Conservation (phyloP, 1,140 invertebrate species). For the Solenopsis fugax region DNA sequence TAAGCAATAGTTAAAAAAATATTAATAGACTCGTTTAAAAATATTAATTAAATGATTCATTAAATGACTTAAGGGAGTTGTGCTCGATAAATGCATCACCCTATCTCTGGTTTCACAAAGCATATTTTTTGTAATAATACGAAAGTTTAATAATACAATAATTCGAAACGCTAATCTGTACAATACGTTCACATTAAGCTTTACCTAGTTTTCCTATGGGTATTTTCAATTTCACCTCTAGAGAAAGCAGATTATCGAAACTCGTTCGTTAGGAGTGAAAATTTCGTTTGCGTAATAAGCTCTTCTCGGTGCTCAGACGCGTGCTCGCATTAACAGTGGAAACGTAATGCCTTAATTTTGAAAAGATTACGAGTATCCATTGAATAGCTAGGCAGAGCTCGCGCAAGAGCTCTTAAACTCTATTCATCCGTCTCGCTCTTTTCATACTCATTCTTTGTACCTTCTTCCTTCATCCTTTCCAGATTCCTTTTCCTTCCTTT, state of each 20-base stretch:
- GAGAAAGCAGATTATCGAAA: slow-evolving; percentile 63
- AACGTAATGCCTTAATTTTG: slow-evolving; percentile 71
- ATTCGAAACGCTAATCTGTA: neutral
- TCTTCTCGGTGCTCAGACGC: slow-evolving; percentile 27
- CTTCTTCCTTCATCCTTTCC: slow-evolving; percentile 43
- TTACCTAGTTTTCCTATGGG: slow-evolving; percentile 11
- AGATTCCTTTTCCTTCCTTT: slow-evolving; percentile 9
- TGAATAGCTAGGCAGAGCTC: slow-evolving; percentile 71
- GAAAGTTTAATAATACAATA: neutral
- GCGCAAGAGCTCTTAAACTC: slow-evolving; percentile 76
- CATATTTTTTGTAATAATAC: neutral
- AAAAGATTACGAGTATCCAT: slow-evolving; percentile 72
- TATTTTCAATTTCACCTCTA: slow-evolving; percentile 31
- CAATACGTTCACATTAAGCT: neutral
- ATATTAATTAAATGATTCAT: neutral
- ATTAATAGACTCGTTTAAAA: neutral
- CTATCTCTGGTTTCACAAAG: neutral
- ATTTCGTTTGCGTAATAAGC: slow-evolving; percentile 66
- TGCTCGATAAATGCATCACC: neutral
- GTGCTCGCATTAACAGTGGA: slow-evolving; percentile 62
- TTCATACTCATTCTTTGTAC: slow-evolving; percentile 42
- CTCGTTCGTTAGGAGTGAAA: slow-evolving; percentile 59
- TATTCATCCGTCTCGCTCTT: slow-evolving; percentile 75
- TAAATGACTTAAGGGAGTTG: neutral
- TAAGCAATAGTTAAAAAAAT: neutral